Evolutionary conservation across 2,888 invertebrate species (phyloP).

Genomic region (Pachymerium ferrugineum): DNA sequence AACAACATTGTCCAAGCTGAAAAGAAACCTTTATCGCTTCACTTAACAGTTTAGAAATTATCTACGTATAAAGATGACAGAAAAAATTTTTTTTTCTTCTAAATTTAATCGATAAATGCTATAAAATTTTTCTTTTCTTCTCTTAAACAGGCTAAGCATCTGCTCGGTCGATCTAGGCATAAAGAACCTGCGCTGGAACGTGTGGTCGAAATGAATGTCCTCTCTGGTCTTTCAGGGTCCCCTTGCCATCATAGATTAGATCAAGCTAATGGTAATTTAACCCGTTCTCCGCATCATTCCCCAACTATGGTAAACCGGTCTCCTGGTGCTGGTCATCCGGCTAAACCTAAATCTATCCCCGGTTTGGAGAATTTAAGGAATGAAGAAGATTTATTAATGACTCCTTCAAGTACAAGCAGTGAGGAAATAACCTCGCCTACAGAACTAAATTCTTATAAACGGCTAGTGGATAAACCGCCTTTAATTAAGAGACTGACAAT

Average conservation of each 20-base stretch:
- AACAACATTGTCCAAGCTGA: no score
- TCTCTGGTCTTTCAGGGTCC: constrained; percentile 32
- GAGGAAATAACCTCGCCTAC: constrained; percentile 84
- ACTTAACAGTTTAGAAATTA: no score
- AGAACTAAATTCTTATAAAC: constrained; percentile 76
- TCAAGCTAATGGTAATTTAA: constrained; percentile 35
- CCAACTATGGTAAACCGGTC: constrained; percentile 25
- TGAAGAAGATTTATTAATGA: constrained; percentile 36
- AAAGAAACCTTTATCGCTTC: no score
- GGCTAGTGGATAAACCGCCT: constrained; percentile 73
- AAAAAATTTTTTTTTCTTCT: background rate
- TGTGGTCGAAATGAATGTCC: constrained; percentile 35
- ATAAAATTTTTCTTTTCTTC: constrained; percentile 7
- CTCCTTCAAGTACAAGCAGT: constrained; percentile 48
- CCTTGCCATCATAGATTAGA: constrained; percentile 33
- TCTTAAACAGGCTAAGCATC: constrained; percentile 44
- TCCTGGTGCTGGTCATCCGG: constrained; percentile 46
- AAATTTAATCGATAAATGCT: background rate
- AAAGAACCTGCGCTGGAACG: constrained; percentile 35
- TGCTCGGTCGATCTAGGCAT: constrained; percentile 42
- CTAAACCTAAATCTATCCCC: constrained; percentile 50
- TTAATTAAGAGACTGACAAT: constrained; percentile 70
- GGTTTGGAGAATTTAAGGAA: constrained; percentile 31
- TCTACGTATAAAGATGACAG: no score
- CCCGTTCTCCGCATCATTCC: constrained; percentile 4